Conservation (phyloP, 2,888 invertebrate genomes). For the Pandemis heparana region DNA sequence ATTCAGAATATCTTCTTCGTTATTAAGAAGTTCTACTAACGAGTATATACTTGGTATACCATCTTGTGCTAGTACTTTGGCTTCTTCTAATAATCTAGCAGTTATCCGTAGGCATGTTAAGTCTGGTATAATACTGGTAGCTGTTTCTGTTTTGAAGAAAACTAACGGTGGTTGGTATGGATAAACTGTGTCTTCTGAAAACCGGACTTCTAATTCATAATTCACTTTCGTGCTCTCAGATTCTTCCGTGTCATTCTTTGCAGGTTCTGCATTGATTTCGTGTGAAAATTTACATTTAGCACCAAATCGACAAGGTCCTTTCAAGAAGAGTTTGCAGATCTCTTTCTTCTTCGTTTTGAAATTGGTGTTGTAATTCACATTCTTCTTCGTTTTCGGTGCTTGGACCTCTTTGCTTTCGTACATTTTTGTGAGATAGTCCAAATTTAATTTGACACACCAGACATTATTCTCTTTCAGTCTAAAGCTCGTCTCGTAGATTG, state of each 20-base stretch:
- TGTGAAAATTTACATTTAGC: conserved; percentile 91
- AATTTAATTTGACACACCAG: conserved; percentile 89
- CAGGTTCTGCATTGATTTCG: conserved; percentile 75
- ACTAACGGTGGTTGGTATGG: conserved; percentile 91
- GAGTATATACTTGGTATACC: conserved; percentile 91
- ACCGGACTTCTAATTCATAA: conserved; percentile 91
- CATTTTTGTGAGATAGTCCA: conserved; percentile 87
- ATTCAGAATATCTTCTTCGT: conserved; percentile 87
- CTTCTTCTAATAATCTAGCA: conserved; percentile 89
- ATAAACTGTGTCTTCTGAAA: conserved; percentile 89
- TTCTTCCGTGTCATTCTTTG: conserved; percentile 57
- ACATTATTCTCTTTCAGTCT: conserved; percentile 89
- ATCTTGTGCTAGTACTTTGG: conserved; percentile 86
- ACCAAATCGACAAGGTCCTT: conserved; percentile 90
- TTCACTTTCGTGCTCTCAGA: conserved; percentile 69
- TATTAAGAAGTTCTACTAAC: conserved; percentile 89
- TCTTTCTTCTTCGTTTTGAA: conserved; percentile 83
- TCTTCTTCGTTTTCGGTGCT: conserved; percentile 72
- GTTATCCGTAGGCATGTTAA: conserved; percentile 88
- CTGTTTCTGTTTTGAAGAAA: conserved; percentile 88
- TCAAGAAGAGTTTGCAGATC: conserved; percentile 87
- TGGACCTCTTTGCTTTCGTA: conserved; percentile 83
- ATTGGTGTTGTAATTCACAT: conserved; percentile 69
- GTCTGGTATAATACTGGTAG: conserved; percentile 86
- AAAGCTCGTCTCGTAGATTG: conserved; percentile 91